Conservation (phyloP, 2,113 vertebrate species). For the Psettodes erumei region DNA sequence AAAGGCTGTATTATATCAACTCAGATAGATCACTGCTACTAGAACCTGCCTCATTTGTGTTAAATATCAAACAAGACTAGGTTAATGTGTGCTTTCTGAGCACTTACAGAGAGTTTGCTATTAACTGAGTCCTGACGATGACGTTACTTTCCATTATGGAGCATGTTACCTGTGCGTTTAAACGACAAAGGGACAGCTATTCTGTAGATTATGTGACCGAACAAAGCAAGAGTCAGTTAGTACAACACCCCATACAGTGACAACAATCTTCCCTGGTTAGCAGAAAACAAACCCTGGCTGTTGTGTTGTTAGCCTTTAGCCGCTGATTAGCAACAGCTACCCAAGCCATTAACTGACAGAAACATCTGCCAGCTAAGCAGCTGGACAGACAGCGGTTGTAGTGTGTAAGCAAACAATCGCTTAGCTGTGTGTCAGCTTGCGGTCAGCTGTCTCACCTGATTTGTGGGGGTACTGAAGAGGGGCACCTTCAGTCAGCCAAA, state of each 20-base stretch:
- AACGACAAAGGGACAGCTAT: background rate
- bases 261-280: background rate
- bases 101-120: background rate
- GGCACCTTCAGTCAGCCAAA: conserved; percentile 68
- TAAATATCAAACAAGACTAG: background rate
- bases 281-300: conserved; percentile 24
- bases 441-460: conserved; percentile 75
- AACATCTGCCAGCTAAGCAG: background rate
- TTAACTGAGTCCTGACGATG: conserved; percentile 29
- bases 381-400: background rate
- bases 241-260: background rate
- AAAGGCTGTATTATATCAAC: conserved; percentile 6
- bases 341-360: conserved; percentile 7
- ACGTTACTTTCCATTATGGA: background rate
- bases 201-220: background rate
- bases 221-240: background rate
- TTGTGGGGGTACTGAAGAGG: conserved; percentile 71
- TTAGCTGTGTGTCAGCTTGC: background rate
- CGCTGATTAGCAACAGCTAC: conserved; percentile 49
- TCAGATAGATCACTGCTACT: background rate
- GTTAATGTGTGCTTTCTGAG: conserved; percentile 3
- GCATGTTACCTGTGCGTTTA: background rate
- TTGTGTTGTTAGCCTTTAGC: conserved; percentile 67
- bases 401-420: background rate
- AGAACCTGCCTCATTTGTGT: background rate